Conservation (phyloP, 2,113 vertebrate genomes). For the Peromyscus maniculatus region DNA sequence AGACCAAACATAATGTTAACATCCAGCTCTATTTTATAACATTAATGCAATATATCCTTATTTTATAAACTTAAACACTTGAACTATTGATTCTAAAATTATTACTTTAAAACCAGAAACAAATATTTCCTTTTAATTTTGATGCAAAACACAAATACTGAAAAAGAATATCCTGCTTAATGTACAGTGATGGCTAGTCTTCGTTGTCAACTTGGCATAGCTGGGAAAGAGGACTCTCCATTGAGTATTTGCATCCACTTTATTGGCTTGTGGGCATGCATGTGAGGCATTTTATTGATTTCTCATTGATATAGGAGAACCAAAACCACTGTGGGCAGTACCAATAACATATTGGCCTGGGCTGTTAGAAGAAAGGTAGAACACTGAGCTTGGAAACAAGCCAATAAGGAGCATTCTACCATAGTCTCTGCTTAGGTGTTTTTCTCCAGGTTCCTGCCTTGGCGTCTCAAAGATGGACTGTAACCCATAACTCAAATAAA, state of each 20-base stretch:
- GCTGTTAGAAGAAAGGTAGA: background rate
- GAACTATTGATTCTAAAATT: background rate
- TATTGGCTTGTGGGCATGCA: background rate
- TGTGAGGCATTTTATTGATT: background rate
- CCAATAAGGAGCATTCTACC: background rate
- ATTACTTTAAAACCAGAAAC: slow-evolving; percentile 33
- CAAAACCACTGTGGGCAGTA: background rate
- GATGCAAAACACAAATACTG: background rate
- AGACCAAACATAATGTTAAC: background rate
- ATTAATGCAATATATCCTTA: background rate
- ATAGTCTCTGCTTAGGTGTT: background rate
- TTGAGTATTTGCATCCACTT: background rate
- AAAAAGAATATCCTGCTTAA: background rate
- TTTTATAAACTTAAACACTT: slow-evolving; percentile 1
- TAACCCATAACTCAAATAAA: background rate
- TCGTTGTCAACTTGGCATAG: background rate
- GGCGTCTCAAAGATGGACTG: background rate
- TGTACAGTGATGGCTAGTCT: background rate
- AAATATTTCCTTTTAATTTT: slow-evolving; percentile 41
- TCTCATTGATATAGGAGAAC: background rate
- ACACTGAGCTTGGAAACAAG: background rate
- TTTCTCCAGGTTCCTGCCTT: background rate
- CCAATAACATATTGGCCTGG: background rate
- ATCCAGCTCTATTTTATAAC: background rate
- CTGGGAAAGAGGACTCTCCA: background rate